Evolutionary conservation across 2,113 vertebrate genomes (phyloP), one percentile per base, ranked within the genome.

Genomic region (Pollimyrus isidori): DNA sequence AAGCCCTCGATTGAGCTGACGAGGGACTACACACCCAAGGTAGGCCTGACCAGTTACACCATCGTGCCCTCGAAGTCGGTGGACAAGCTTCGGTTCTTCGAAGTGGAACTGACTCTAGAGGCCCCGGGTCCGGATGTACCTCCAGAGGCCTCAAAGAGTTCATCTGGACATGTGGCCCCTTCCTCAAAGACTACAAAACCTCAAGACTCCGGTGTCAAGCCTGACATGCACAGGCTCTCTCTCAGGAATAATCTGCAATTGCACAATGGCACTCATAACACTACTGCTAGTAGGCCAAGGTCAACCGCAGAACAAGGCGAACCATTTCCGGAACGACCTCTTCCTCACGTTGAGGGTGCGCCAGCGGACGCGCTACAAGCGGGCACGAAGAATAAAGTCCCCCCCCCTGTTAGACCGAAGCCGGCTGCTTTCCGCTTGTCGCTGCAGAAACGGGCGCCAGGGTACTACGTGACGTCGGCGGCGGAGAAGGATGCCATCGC

Each of bases 21-120:
- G 10, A 97, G 97, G 91, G 97, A 98, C 90, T 98, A 99, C 90
- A 97, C 97, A 90, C 98, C 98, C 65, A 99, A 98, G 95, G 96
- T 97, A 92, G 98, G 98, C 87, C 97, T 99, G 97, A 99, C 98
- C 1, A 99, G 98, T 39, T 99, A 98, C 35, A 99, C 98, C 92
- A 97, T 99, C 87, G 97, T 99, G 91, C 98, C 98, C 94, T 97
- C 95, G 56, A 99, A 96, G 91, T 96, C 96, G 52, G 91, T 96
- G 88, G 98, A 98, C 87, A 95, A 96, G 91, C 87, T 93, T 48
- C 96, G 96, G 90, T 97, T 93, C 88, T 95, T 95, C 93, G 95
- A 97, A 95, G 91, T 96, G 88, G 97, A 96, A 91, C 90, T 96
- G 93, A 96, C 95, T 90, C 92, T 96, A 92, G 94, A 96, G 91